A percentile compares a stretch with the other conserved stretches of the same genome.
Evolutionary conservation across 2,888 invertebrate genomes (phyloP).

Genomic region (Dascillus cervinus): DNA sequence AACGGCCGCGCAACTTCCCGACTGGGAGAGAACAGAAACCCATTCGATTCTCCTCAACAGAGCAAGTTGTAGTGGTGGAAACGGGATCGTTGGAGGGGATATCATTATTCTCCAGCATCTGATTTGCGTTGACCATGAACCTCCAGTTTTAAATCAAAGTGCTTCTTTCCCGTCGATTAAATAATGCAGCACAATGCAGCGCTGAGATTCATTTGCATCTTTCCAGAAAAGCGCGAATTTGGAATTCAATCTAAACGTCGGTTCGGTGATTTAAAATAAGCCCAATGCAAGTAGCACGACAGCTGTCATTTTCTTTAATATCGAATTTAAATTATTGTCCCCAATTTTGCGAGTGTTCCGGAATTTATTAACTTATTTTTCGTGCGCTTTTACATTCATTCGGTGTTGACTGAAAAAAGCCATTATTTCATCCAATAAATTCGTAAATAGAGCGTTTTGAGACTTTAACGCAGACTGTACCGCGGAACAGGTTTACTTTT

Average conservation of each 20-base stretch:
- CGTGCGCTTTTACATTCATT: too few relatives aligned
- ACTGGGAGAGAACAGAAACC: constrained; percentile 33
- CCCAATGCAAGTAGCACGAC: constrained; percentile 14
- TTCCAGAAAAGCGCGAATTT: background rate
- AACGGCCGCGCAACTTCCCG: constrained; percentile 15
- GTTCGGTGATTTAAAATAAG: background rate
- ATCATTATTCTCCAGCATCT: constrained; percentile 39
- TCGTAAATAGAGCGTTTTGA: too few relatives aligned
- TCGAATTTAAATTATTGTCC: constrained; percentile 15
- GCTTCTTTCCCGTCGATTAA: too few relatives aligned
- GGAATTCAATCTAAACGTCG: background rate
- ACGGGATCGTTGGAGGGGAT: constrained; percentile 27
- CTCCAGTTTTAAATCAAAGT: constrained; percentile 5
- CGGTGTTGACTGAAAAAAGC: too few relatives aligned
- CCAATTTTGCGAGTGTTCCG: constrained; percentile 12
- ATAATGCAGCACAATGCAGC: background rate
- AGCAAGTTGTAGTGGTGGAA: constrained; percentile 28
- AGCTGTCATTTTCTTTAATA: constrained; percentile 15
- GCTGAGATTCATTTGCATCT: background rate
- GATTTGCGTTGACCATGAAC: constrained; percentile 34
- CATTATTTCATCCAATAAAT: too few relatives aligned
- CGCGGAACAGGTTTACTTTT: too few relatives aligned
- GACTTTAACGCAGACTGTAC: too few relatives aligned
- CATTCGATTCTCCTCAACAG: constrained; percentile 31
- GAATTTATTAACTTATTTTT: constrained; percentile 16